phyloP scores from a whole-genome alignment of 2,888 invertebrate genomes.

The Calliphora vomitoria region DNA sequence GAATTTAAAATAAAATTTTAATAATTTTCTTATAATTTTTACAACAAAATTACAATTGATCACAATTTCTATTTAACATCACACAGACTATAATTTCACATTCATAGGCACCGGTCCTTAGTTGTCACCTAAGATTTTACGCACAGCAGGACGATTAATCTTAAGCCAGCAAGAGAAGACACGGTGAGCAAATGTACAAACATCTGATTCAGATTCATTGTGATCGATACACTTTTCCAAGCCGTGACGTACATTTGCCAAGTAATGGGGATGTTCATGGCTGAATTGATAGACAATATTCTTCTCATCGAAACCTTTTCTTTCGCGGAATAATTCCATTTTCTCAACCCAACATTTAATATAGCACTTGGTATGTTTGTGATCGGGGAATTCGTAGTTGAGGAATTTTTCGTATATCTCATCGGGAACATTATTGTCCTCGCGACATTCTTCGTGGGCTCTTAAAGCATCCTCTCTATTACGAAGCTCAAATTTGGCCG shows the following conservation, averaged over 20 bases:
- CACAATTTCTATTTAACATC: constrained; percentile 15
- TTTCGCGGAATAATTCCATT: constrained; percentile 81
- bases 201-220: constrained; percentile 80
- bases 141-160: constrained; percentile 80
- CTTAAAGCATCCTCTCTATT: constrained; percentile 80
- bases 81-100: background rate
- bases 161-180: constrained; percentile 83
- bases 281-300: constrained; percentile 81
- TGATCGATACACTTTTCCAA: constrained; percentile 83
- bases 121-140: constrained; percentile 76
- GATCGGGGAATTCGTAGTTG: constrained; percentile 81
- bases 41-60: constrained; percentile 59
- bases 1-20: too few relatives aligned
- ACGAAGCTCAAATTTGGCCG: constrained; percentile 79
- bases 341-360: constrained; percentile 83
- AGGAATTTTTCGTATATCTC: constrained; percentile 81
- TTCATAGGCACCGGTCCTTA: background rate
- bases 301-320: constrained; percentile 80
- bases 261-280: constrained; percentile 75
- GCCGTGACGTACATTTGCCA: constrained; percentile 79
- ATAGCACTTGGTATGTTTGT: constrained; percentile 82
- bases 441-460: constrained; percentile 81
- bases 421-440: constrained; percentile 78
- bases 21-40: constrained; percentile 43
- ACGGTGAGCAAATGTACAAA: constrained; percentile 82